phyloP scores from a whole-genome alignment of 2,113 vertebrate genomes.

The Neolamprologus brichardi region DNA sequence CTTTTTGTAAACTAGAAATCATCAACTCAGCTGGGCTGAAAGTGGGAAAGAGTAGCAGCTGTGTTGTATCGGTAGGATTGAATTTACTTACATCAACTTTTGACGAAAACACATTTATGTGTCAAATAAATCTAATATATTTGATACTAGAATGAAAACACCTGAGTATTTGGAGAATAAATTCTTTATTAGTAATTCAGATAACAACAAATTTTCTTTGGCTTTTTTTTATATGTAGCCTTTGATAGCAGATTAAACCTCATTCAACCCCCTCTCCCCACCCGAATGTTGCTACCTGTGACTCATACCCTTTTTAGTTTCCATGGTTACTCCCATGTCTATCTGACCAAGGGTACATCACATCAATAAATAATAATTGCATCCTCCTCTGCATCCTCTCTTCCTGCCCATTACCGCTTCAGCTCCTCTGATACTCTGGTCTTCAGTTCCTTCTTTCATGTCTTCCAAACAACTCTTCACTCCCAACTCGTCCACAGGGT shows the following conservation, averaged over 20 bases:
- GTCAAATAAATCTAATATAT: neutral
- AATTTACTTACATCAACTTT: neutral
- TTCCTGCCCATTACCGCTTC: neutral
- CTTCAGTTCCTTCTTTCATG: neutral
- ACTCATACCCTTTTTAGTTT: conserved; percentile 29
- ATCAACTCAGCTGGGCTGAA: neutral
- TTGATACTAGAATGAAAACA: neutral
- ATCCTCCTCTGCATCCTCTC: neutral
- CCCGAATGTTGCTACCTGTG: neutral
- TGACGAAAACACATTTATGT: neutral
- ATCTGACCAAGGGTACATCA: neutral
- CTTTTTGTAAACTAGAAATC: neutral
- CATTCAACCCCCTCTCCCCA: neutral
- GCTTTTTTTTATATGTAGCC: neutral
- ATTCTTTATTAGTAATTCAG: neutral
- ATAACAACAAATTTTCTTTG: neutral
- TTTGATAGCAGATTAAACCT: neutral
- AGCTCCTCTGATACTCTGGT: neutral
- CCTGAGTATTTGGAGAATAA: neutral
- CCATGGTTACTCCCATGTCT: conserved; percentile 13
- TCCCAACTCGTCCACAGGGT: neutral
- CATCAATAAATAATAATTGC: neutral
- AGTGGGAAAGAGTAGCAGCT: neutral
- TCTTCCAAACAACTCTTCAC: neutral
- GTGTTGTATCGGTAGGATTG: neutral